phyloP scores from a whole-genome alignment of 1,140 invertebrate genomes.

The Aplysia californica region DNA sequence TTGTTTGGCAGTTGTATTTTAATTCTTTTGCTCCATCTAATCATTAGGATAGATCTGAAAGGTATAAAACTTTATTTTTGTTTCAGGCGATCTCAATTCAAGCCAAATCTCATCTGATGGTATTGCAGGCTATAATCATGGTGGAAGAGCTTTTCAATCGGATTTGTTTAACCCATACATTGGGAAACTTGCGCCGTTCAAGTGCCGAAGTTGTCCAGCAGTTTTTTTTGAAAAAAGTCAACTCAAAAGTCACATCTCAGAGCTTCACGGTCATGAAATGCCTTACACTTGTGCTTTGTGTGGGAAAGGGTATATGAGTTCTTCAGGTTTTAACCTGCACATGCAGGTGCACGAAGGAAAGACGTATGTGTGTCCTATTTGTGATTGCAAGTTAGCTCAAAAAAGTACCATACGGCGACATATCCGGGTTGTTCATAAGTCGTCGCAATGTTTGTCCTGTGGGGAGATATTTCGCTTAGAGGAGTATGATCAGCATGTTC shows the following conservation, averaged over 20 bases:
- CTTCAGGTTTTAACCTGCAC: background rate
- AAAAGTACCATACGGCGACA: background rate
- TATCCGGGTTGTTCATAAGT: background rate
- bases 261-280: constrained; percentile 3
- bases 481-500: constrained; percentile 7
- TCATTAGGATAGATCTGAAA: too few relatives aligned
- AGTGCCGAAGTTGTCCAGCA: too few relatives aligned
- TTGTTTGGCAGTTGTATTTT: too few relatives aligned
- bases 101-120: too few relatives aligned
- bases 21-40: too few relatives aligned
- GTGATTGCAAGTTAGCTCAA: background rate
- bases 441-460: background rate
- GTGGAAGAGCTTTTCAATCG: too few relatives aligned
- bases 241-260: background rate
- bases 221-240: too few relatives aligned
- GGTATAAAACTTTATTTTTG: too few relatives aligned
- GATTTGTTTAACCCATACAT: too few relatives aligned
- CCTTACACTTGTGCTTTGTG: constrained; percentile 7
- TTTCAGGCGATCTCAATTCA: too few relatives aligned
- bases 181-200: too few relatives aligned
- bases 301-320: constrained; percentile 12
- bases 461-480: background rate
- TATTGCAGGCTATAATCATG: too few relatives aligned
- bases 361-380: constrained; percentile 14
- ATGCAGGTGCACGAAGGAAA: constrained; percentile 19